Evolutionary conservation across 2,797 vertebrate species (phyloP), one percentile per base, ranked within the genome.

Genomic region (Pantherophis alleghaniensis): DNA sequence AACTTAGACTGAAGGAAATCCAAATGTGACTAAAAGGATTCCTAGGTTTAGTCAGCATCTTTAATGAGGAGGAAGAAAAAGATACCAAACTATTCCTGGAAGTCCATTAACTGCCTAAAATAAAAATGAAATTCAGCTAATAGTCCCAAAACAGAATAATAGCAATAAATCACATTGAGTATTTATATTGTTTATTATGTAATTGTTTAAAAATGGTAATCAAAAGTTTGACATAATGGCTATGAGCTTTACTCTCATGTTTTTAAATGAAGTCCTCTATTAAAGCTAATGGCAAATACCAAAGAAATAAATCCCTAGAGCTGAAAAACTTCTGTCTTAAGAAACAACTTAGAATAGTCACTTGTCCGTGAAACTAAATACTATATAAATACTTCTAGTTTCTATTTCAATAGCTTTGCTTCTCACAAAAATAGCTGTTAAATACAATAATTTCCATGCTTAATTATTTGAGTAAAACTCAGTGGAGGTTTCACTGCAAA

Each of bases 221-320:
- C 42, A 79, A 28, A 79, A n/a, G 37, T 88, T 93, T 83, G 90
- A 93, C n/a, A 12, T 79, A 88, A 26, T 79, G 87, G 55, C 37
- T 66, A 55, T 88, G 69, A 69, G 28, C 56, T 60, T 42, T 57
- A 79, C 55, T 91, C 42, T 88, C 55, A 26, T 89, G 53, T 93
- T 47, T 90, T 14, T 61, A 79, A 91, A 47, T 60, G 37, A 91
- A 93, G n/a, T 79, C 56, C 14, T 79, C 63, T 53, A 91, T 91
- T 91, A 91, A 91, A 88, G 22, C 92, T 91, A 93, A 88, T 88
- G 90, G 66, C 53, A 93, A 88, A 87, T 91, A 91, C 90, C 88
- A 91, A 91, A 83, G 90, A 88, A 91, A 93, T 83, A 61, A 91
- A 93, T 91, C 79, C 47, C 56, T 63, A 88, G 13, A 88, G 86